phyloP scores from a whole-genome alignment of 2,113 vertebrate genomes.

The Micronycteris hirsuta region DNA sequence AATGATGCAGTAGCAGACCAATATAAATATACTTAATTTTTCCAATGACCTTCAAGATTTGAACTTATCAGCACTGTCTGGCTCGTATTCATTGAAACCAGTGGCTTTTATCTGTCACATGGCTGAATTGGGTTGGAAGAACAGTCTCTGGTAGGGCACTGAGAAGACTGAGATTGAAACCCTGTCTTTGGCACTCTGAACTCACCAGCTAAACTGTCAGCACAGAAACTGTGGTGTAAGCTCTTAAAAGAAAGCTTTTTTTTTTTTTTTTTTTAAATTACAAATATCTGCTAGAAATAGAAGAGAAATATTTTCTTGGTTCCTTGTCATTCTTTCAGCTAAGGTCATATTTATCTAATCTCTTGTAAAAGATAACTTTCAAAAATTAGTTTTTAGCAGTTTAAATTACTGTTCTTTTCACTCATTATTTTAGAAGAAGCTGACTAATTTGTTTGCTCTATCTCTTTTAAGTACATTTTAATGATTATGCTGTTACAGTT shows the following conservation, averaged over 20 bases:
- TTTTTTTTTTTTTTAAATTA: constrained; percentile 31
- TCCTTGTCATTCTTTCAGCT: not conserved
- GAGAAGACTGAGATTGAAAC: not conserved
- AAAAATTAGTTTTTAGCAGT: constrained; percentile 23
- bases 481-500: too few species aligned
- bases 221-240: not conserved
- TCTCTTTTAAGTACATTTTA: too few species aligned
- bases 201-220: not conserved
- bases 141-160: not conserved
- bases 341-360: not conserved
- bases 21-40: not conserved
- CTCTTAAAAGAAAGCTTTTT: not conserved
- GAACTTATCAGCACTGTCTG: not conserved
- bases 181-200: not conserved
- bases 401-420: not conserved
- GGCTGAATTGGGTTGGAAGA: not conserved
- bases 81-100: not conserved
- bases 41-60: not conserved
- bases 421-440: not conserved
- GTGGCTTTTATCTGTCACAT: not conserved
- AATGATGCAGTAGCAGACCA: not conserved
- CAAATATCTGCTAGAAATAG: constrained; percentile 9
- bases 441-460: not conserved
- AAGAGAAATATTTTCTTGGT: not conserved
- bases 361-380: not conserved